Conservation (phyloP, 2,797 vertebrate genomes). For the Artibeus lituratus region DNA sequence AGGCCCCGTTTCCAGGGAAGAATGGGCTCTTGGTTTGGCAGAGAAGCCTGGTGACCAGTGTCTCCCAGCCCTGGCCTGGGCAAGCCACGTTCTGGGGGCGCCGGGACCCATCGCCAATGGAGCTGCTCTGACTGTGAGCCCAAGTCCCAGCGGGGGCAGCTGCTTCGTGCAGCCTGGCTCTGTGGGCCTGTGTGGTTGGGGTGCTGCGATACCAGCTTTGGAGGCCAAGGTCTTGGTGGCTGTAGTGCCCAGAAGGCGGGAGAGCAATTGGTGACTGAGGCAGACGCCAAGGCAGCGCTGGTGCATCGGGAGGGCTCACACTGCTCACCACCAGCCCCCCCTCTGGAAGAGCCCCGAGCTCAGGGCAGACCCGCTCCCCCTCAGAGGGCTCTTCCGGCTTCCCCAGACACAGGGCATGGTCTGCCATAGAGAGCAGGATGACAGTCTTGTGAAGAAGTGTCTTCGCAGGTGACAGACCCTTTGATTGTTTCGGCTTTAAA, state of each 20-base stretch:
- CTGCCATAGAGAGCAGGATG: neutral
- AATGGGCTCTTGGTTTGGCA: neutral
- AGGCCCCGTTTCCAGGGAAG: neutral
- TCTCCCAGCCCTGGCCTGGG: neutral
- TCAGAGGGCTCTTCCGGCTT: neutral
- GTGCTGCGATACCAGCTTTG: neutral
- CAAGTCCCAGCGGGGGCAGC: neutral
- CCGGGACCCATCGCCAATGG: too few species aligned
- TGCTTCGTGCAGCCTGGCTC: neutral
- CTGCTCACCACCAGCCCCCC: rapidly evolving
- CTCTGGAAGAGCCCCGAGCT: neutral
- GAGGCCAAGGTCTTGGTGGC: neutral
- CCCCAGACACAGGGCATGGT: neutral
- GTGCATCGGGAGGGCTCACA: neutral
- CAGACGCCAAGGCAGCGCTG: neutral
- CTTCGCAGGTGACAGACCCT: neutral
- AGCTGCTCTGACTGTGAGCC: neutral
- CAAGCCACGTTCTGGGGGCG: neutral
- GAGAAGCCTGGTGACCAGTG: neutral
- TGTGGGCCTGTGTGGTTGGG: neutral
- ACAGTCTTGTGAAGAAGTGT: neutral
- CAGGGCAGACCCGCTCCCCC: neutral
- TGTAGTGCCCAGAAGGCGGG: neutral
- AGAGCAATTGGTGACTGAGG: neutral
- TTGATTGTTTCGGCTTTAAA: conserved; percentile 31